A percentile compares a stretch with the other conserved stretches of the same genome.
phyloP scores from a whole-genome alignment of 2,797 vertebrate species.

The Discoglossus pictus region DNA sequence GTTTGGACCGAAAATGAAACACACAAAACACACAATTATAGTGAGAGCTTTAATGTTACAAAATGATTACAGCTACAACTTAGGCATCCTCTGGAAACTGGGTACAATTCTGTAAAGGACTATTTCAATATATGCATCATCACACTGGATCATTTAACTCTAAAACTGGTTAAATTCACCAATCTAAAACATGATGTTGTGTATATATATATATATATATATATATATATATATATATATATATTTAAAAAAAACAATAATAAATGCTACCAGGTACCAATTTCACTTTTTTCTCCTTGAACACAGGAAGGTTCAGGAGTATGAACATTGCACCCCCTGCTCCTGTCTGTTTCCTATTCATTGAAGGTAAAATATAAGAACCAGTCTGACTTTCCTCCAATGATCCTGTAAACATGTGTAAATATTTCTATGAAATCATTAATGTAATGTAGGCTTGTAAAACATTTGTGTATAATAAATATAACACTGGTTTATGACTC shows the following conservation, averaged over 20 bases:
- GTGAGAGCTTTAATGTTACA: conserved; percentile 81
- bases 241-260: conserved; percentile 31
- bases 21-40: conserved; percentile 30
- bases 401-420: conserved; percentile 56
- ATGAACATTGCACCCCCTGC: too few species aligned
- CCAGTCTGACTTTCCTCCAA: conserved; percentile 45
- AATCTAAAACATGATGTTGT: conserved; percentile 57
- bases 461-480: conserved; percentile 55
- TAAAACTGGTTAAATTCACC: conserved; percentile 56
- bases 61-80: conserved; percentile 77
- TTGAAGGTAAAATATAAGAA: conserved; percentile 55
- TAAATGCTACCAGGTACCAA: conserved; percentile 55
- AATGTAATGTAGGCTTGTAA: too few species aligned
- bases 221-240: too few species aligned
- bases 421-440: conserved; percentile 52
- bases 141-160: conserved; percentile 77
- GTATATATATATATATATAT: too few species aligned
- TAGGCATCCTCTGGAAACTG: conserved; percentile 75
- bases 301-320: too few species aligned
- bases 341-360: too few species aligned
- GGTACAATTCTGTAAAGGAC: conserved; percentile 66
- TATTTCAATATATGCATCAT: conserved; percentile 68
- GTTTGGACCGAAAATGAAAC: not conserved
- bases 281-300: too few species aligned
- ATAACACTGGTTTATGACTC: conserved; percentile 32